A percentile compares a stretch with the other conserved stretches of the same genome.
These are phyloP conservation scores for Macaria notata DNA, from an alignment of 2,888 invertebrate species.

Conservation along the genomic window DNA sequence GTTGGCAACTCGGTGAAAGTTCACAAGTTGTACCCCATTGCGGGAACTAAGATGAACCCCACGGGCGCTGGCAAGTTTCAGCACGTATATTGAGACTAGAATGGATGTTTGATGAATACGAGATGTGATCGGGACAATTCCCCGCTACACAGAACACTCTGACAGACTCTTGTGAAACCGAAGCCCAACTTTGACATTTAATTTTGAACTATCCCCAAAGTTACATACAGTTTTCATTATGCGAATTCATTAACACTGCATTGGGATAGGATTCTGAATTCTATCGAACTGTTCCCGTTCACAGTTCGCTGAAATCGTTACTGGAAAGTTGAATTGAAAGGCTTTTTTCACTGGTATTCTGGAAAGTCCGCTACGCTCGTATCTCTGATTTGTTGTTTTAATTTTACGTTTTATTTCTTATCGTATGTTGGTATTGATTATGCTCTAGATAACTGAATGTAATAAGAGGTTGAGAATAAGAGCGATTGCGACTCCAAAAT, in stretches of 20 bases:
- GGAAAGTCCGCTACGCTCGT: conserved; percentile 48
- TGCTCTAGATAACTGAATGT: too few species aligned
- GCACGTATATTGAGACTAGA: conserved; percentile 66
- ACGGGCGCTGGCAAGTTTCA: conserved; percentile 61
- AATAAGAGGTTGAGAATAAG: too few species aligned
- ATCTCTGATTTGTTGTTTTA: conserved; percentile 46
- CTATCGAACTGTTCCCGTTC: conserved; percentile 60
- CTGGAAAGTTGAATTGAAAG: conserved; percentile 65
- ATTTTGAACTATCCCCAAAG: conserved; percentile 53
- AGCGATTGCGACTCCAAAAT: too few species aligned
- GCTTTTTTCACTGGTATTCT: conserved; percentile 57
- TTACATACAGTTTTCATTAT: conserved; percentile 52
- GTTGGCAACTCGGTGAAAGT: conserved; percentile 59
- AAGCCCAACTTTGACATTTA: conserved; percentile 40
- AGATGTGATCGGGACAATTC: conserved; percentile 55
- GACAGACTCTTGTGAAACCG: conserved; percentile 19
- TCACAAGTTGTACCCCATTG: conserved; percentile 61
- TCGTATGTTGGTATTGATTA: background rate
- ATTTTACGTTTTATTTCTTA: conserved; percentile 25
- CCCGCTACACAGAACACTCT: conserved; percentile 33
- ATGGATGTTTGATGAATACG: conserved; percentile 72
- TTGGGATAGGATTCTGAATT: conserved; percentile 61
- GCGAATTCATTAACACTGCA: conserved; percentile 59
- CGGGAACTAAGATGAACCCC: conserved; percentile 68
- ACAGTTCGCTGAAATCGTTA: conserved; percentile 59